phyloP scores from a whole-genome alignment of 2,888 invertebrate genomes.

The Osmoderma eremita region DNA sequence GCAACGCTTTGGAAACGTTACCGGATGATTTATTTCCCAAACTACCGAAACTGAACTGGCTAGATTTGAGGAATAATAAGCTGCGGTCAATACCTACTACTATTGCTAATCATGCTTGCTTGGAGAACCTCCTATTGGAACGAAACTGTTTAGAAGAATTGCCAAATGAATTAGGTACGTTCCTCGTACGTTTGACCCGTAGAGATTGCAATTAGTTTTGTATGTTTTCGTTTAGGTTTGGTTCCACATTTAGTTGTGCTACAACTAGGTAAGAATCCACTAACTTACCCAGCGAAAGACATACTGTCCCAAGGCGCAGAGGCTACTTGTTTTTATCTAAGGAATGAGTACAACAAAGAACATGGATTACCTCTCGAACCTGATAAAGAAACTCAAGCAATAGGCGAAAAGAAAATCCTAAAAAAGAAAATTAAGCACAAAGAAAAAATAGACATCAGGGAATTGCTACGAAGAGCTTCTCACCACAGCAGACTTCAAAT shows the following conservation, averaged over 20 bases:
- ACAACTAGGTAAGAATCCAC: slow-evolving; percentile 71
- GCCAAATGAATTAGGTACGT: slow-evolving; percentile 71
- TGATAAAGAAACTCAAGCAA: not conserved
- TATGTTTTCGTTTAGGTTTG: slow-evolving; percentile 59
- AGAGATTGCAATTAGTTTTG: not conserved
- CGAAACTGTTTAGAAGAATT: slow-evolving; percentile 70
- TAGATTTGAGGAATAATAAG: slow-evolving; percentile 73
- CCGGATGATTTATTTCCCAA: slow-evolving; percentile 70
- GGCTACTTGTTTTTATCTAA: slow-evolving; percentile 55
- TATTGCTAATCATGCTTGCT: slow-evolving; percentile 68
- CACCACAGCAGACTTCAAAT: slow-evolving; percentile 18
- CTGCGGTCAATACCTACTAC: slow-evolving; percentile 67
- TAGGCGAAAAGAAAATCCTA: not conserved
- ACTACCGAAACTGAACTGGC: slow-evolving; percentile 69
- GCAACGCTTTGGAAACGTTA: slow-evolving; percentile 67
- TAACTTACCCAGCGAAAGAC: slow-evolving; percentile 68
- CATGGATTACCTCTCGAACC: slow-evolving; percentile 21
- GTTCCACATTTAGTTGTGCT: slow-evolving; percentile 70
- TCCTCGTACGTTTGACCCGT: not conserved
- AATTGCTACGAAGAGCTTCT: slow-evolving; percentile 42
- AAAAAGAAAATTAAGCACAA: slow-evolving; percentile 38
- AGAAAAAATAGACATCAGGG: slow-evolving; percentile 39
- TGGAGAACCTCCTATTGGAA: slow-evolving; percentile 73
- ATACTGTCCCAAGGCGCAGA: slow-evolving; percentile 67
- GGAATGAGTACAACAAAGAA: slow-evolving; percentile 53